Conservation (phyloP, 2,797 vertebrate genomes). For the Simalia tracyae region DNA sequence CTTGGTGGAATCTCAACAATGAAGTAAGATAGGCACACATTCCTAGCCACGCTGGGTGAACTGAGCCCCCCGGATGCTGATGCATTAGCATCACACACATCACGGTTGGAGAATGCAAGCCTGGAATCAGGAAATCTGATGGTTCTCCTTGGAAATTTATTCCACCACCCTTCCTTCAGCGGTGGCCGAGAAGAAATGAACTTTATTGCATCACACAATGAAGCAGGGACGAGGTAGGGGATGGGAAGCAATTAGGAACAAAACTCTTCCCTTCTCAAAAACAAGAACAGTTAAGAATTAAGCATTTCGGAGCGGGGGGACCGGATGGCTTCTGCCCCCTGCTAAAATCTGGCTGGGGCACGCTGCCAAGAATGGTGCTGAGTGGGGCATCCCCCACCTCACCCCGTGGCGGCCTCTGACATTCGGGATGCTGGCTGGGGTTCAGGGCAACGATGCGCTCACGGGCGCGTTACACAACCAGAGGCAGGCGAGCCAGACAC, state of each 20-base stretch:
- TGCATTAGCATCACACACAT: conserved; percentile 71
- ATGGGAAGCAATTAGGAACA: background rate
- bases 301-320: background rate
- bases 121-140: conserved; percentile 61
- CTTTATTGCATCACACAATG: background rate
- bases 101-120: conserved; percentile 70
- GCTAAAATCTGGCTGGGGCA: conserved; percentile 49
- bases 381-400: conserved; percentile 20
- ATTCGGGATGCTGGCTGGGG: conserved; percentile 21
- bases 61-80: conserved; percentile 65
- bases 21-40: conserved; percentile 68
- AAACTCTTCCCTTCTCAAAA: background rate
- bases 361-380: conserved; percentile 1
- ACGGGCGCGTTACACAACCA: background rate
- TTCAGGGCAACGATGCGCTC: background rate
- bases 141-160: conserved; percentile 42
- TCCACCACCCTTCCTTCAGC: conserved; percentile 37
- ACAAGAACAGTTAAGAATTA: background rate
- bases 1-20: conserved; percentile 12
- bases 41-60: conserved; percentile 76
- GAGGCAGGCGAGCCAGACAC: background rate
- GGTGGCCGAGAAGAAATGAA: conserved; percentile 29
- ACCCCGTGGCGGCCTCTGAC: conserved; percentile 8
- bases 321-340: conserved; percentile 41
- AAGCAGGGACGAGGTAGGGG: background rate